Evolutionary conservation across 2,113 vertebrate genomes (phyloP), one percentile per base, ranked within the genome.

Genomic region (Nerophis ophidion): DNA sequence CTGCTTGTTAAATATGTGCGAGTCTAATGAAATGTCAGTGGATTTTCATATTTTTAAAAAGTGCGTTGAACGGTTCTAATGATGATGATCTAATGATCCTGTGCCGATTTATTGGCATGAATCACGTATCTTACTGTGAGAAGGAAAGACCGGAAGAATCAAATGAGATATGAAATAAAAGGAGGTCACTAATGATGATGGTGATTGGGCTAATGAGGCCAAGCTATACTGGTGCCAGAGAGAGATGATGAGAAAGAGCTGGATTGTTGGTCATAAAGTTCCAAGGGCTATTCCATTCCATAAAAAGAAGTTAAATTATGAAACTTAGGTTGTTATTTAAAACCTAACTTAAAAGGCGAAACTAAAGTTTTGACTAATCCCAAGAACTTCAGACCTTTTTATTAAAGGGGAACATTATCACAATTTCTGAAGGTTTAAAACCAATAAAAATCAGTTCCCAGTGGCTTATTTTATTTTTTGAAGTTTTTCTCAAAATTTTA

Each of bases 191-290:
- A 56, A 17, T 12, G 54, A 56, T 42, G 60, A 72, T 66, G 62
- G 68, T 54, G 67, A 75, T 33, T 57, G 49, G 65, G 58, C 64
- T 78, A 68, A 70, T 53, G 58, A 77, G 53, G 61, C 17, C 46
- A 50, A 58, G 61, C 47, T 65, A 60, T 35, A 65, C 60, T 26
- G 53, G 47, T 56, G 68, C 57, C 55, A 62, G 57, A 56, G 42
- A 56, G 71, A 65, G 66, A 70, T 63, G 52, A 74, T 33, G 49
- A 68, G 33, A 65, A 60, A 52, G 44, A 38, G 56, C 50, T 34
- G 44, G 64, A 57, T 57, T 61, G 70, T 58, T 61, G 57, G 35
- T 9, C n/a, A 19, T 7, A n/a, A 19, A 16, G 65, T 26, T 26
- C 26, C 26, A 26, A 26, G 26, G 26, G 26, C 26, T 4, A 26